phyloP scores from a whole-genome alignment of 2,113 vertebrate species.

The Mesocricetus auratus region DNA sequence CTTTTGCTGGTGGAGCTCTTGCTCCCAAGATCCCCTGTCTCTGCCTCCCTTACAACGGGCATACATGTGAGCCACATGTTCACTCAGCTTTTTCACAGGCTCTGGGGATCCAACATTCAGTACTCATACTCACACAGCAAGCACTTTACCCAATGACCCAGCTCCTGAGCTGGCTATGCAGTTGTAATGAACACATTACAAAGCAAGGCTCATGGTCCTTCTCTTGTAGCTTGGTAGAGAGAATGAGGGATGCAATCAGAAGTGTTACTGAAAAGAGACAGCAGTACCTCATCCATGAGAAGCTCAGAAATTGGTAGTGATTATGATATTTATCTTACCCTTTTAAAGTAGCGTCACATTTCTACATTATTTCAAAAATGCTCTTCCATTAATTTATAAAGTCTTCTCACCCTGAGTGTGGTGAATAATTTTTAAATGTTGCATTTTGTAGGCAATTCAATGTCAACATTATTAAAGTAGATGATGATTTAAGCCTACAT shows the following conservation, averaged over 20 bases:
- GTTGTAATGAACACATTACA: not conserved
- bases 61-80: not conserved
- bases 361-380: conserved; percentile 9
- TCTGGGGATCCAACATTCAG: not conserved
- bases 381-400: not conserved
- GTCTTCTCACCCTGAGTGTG: not conserved
- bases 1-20: not conserved
- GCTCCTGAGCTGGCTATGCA: not conserved
- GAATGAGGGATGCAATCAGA: not conserved
- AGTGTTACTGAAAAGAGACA: conserved; percentile 10
- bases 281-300: not conserved
- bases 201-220: conserved; percentile 12
- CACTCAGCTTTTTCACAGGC: not conserved
- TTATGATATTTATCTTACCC: conserved; percentile 34
- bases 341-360: conserved; percentile 13
- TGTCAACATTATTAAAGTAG: not conserved
- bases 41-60: no score
- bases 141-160: not conserved
- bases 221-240: not conserved
- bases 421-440: not conserved
- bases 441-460: not conserved
- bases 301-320: not conserved
- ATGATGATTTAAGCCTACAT: not conserved
- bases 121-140: no score
- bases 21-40: not conserved